Evolutionary conservation across 2,113 vertebrate species (phyloP), one percentile per base, ranked within the genome.

Genomic region (Sarotherodon lohbergeri): DNA sequence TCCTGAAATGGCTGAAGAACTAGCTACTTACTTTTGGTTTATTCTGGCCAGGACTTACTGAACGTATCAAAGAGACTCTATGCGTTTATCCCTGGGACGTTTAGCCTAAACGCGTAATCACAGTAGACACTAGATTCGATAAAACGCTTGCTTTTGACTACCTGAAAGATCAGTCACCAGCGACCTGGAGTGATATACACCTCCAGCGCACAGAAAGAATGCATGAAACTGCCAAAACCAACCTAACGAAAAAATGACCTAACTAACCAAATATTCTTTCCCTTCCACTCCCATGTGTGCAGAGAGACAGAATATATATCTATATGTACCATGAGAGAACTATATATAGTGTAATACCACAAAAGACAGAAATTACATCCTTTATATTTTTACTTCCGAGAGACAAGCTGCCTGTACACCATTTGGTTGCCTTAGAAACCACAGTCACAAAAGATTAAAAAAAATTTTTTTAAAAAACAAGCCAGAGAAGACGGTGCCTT

Each of bases 371-470:
- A 94, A 95, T 96, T 96, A 93, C 91, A 91, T 95, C 93, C 83
- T 94, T 96, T 96, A 95, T 97, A 96, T 96, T 96, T 96, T 95
- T 96, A 95, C 90, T 88, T 88, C 88, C 90, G 84, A 95, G 89
- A 94, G 89, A 94, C 93, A 89, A 95, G 96, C 95, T 96, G 96
- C 96, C 96, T 96, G 96, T 95, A 94, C 90, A 93, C 95, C 93
- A 90, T 91, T 94, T 86, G 92, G 94, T 96, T 97, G 97, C 97
- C 97, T 97, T 97, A 97, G 95, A 97, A 96, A 92, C 90, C 91
- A 95, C 91, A 90, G 93, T 95, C 95, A 96, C 94, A 96, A 95
- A 95, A 90, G 76, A 91, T 91, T 32, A 34, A 4, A 94, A 86
- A 91, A 29, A 84, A 3, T 22, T 66, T 66, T 66, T 13, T 13